Evolutionary conservation across 2,888 invertebrate species (phyloP), one percentile per base, ranked within the genome.

Genomic region (Craniophora ligustri): DNA sequence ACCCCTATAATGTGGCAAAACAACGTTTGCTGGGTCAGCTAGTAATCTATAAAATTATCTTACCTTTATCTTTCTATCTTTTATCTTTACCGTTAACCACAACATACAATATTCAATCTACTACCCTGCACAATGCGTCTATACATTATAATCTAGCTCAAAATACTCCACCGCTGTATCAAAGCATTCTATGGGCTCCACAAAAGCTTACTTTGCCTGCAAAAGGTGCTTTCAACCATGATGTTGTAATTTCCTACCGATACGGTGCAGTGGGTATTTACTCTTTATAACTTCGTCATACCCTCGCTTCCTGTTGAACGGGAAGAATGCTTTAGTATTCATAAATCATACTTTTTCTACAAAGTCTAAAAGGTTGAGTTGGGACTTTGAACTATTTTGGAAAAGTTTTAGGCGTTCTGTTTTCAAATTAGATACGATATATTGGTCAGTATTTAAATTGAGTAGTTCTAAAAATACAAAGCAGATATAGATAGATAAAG

Each of bases 161-260:
- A 2, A 15, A 6, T 26, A 28, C 39, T 30, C 16, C 2, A 40
- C 3, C 13, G 5, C 10, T 36, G n/a, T 16, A 18, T 32, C 46
- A 46, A 50, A 39, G 31, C 31, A 13, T 46, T 42, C 15, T 28
- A 26, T 19, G 38, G 11, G 21, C 1, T 0, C 7, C 30, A 6
- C 6, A 10, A 5, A 8, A 64, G 36, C 40, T 41, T 21, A 41
- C 18, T 42, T 50, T 47, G 2, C 14, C 11, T 11, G 30, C 49
- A 57, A 53, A 60, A 53, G 14, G 15, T 15, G 31, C 23, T 26
- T 3, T 34, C 5, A 47, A 28, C 19, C 50, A 38, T 40, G 41
- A 39, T 11, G 16, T 38, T 36, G 53, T 49, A 61, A 61, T 67
- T 61, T 64, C 62, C 54, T 35, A 46, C 41, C 42, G 55, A 49